Percentiles rank a stretch among this genome's conserved stretches.
These are phyloP conservation scores for Callipepla californica DNA, from an alignment of 2,113 vertebrate species.

Conservation along the genomic window DNA sequence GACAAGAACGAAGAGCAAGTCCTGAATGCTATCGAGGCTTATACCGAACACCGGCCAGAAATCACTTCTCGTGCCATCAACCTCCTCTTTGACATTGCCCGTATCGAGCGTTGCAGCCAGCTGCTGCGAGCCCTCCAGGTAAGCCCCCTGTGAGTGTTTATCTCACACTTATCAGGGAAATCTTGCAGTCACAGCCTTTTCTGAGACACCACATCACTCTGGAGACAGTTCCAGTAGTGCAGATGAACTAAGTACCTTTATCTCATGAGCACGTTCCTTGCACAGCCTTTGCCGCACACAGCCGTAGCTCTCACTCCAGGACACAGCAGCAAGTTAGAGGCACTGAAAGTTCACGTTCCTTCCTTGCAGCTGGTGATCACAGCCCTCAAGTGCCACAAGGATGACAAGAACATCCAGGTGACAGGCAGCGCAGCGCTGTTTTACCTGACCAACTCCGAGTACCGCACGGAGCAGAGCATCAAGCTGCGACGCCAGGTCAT, in stretches of 20 bases:
- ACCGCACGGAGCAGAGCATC: conserved; percentile 92
- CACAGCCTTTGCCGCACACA: neutral
- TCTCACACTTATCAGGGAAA: neutral
- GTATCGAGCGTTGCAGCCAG: conserved; percentile 94
- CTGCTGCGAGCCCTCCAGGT: conserved; percentile 94
- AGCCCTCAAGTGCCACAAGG: conserved; percentile 95
- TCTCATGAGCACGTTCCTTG: neutral
- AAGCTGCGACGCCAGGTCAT: conserved; percentile 92
- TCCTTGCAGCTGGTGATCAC: conserved; percentile 90
- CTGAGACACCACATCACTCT: neutral
- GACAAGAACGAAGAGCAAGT: conserved; percentile 97
- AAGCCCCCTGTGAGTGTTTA: neutral
- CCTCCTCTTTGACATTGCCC: conserved; percentile 94
- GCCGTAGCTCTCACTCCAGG: neutral
- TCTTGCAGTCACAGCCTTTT: neutral
- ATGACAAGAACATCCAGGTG: conserved; percentile 97
- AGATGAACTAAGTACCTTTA: neutral
- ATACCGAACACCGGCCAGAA: conserved; percentile 94
- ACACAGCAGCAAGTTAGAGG: neutral
- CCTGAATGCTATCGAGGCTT: conserved; percentile 94
- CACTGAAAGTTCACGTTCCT: neutral
- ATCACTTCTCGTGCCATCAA: conserved; percentile 96
- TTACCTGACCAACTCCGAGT: conserved; percentile 96
- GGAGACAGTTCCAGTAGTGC: neutral
- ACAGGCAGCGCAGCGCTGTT: conserved; percentile 94